These are phyloP conservation scores for Microctonus hyperodae DNA, from an alignment of 2,888 invertebrate species.

Conservation along the genomic window DNA sequence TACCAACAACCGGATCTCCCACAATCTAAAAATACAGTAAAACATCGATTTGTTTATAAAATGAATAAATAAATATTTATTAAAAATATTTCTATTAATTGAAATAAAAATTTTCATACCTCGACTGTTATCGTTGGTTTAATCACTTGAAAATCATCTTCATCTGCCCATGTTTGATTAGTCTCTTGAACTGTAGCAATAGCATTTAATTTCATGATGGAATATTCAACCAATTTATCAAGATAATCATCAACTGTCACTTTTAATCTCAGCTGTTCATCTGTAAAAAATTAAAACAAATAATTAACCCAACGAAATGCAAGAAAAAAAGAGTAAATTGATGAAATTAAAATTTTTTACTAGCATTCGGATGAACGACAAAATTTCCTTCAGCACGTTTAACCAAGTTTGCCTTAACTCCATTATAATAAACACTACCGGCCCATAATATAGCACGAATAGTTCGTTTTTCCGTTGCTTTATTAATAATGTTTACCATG, in stretches of 20 bases:
- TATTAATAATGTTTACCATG: slow-evolving; percentile 72
- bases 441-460: slow-evolving; percentile 74
- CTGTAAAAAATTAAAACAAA: slow-evolving; percentile 56
- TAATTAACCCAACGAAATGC: slow-evolving; percentile 5
- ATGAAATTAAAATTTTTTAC: slow-evolving; percentile 63
- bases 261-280: slow-evolving; percentile 66
- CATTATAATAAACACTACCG: slow-evolving; percentile 79
- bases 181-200: slow-evolving; percentile 83
- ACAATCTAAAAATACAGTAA: slow-evolving; percentile 66
- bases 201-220: slow-evolving; percentile 80
- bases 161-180: slow-evolving; percentile 82
- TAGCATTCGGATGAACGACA: slow-evolving; percentile 69
- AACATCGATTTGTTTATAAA: too few relatives aligned
- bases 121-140: slow-evolving; percentile 75
- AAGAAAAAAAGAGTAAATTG: background rate
- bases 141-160: slow-evolving; percentile 81
- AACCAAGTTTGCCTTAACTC: slow-evolving; percentile 74
- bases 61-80: slow-evolving; percentile 29
- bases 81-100: background rate
- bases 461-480: slow-evolving; percentile 67
- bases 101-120: slow-evolving; percentile 63
- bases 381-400: slow-evolving; percentile 75
- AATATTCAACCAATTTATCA: slow-evolving; percentile 81
- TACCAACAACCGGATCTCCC: slow-evolving; percentile 68
- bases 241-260: slow-evolving; percentile 76